A percentile compares a stretch with the other conserved stretches of the same genome.
phyloP scores from a whole-genome alignment of 2,113 vertebrate genomes.

The Hippoglossus stenolepis region DNA sequence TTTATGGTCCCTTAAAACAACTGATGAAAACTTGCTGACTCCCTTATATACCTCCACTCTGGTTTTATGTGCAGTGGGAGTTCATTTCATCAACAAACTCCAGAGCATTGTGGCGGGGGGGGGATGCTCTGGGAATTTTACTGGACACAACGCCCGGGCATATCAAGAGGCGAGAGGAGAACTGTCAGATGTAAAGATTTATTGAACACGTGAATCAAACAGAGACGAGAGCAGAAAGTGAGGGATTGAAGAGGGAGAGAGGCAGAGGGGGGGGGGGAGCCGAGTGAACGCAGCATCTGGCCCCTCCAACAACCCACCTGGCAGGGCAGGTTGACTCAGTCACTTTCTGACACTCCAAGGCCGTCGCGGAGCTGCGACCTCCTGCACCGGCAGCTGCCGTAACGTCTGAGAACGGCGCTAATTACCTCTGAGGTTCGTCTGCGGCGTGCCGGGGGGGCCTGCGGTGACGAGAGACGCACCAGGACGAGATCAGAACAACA shows the following conservation, averaged over 20 bases:
- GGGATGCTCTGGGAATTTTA: not conserved
- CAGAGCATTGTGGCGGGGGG: no score
- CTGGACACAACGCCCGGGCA: no score
- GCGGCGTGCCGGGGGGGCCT: constrained; percentile 34
- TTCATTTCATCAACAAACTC: not conserved
- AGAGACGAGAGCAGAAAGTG: no score
- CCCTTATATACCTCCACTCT: not conserved
- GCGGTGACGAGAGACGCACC: constrained; percentile 48
- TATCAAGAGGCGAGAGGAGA: not conserved
- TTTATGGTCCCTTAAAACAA: not conserved
- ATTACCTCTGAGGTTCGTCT: constrained; percentile 74
- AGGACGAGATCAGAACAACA: constrained; percentile 66
- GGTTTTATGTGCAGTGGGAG: not conserved
- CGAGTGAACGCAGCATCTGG: not conserved
- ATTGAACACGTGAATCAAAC: not conserved
- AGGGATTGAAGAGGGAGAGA: not conserved
- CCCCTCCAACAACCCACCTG: constrained; percentile 49
- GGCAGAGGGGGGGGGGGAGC: not conserved
- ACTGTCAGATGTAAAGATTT: not conserved
- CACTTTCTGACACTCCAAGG: not conserved
- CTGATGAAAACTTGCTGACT: not conserved
- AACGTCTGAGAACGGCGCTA: constrained; percentile 60
- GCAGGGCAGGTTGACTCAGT: constrained; percentile 39
- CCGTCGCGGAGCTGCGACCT: not conserved
- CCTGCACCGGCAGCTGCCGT: constrained; percentile 65